These are phyloP conservation scores for Agrotis clavis DNA, from an alignment of 2,888 invertebrate genomes.

Conservation along the genomic window DNA sequence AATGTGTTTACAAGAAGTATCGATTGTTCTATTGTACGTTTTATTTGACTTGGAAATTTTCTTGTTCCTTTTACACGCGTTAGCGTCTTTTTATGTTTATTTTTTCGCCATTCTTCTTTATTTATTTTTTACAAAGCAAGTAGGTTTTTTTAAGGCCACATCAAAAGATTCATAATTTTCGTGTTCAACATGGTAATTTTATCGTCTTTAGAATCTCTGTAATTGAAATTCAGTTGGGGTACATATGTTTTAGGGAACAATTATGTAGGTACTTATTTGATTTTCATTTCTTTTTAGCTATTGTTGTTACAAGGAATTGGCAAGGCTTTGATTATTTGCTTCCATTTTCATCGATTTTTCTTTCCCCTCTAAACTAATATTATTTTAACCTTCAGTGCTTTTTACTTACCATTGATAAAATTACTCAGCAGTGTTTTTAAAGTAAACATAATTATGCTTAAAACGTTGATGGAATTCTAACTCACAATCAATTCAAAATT, in stretches of 20 bases:
- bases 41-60: constrained; percentile 90
- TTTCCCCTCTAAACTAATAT: background rate
- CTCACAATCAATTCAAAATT: too few relatives aligned
- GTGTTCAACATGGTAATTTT: constrained; percentile 64
- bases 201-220: constrained; percentile 52
- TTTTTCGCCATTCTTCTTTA: constrained; percentile 65
- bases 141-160: constrained; percentile 48
- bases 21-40: constrained; percentile 89
- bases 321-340: background rate
- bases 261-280: constrained; percentile 17
- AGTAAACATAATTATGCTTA: background rate
- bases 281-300: background rate
- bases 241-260: constrained; percentile 45
- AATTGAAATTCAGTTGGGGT: constrained; percentile 58
- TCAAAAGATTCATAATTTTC: constrained; percentile 66
- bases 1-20: constrained; percentile 91
- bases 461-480: too few relatives aligned
- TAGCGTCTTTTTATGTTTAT: constrained; percentile 76
- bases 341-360: background rate
- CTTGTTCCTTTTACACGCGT: constrained; percentile 78
- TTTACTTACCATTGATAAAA: background rate
- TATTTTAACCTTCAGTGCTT: background rate
- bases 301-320: background rate
- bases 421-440: background rate
- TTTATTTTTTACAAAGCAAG: constrained; percentile 42